Evolutionary conservation across 1,140 invertebrate species (phyloP), one percentile per base, ranked within the genome.

Genomic region (Nasonia giraulti): DNA sequence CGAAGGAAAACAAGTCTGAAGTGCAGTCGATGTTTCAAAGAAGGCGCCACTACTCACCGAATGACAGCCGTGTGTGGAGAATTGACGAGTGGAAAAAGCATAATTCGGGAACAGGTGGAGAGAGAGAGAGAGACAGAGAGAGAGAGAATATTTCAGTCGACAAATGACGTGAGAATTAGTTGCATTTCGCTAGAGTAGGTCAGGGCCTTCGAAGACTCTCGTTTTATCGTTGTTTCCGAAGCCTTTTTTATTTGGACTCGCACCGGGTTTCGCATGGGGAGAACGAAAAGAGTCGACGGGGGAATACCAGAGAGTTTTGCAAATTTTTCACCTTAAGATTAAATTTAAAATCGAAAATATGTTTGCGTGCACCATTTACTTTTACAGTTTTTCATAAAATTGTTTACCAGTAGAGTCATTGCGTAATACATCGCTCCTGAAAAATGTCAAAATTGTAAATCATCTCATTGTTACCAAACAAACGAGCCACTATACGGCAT

Each of bases 141-240:
- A 37, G 33, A 5, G 33, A 37, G 33, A 69, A 66, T 80, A 80
- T 80, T 80, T 80, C 7, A 10, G 8, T 80, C 66, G 66, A 80
- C 78, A 80, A 80, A 80, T 73, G 66, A 73, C 40, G 23, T 50
- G 40, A 71, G 40, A 80, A 71, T 80, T 73, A 80, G 66, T 80
- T 71, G 40, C 23, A 71, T 80, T 71, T 44, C 79, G 40, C 31
- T 20, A 33, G 50, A 79, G 77, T 79, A 40, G 77, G 77, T 79
- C 77, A 79, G 10, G 77, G 55, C 23, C 40, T 79, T 66, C n/a
- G 14, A 78, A 78, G 11, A 20, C 47, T 27, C 47, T 78, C 27
- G 14, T 62, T 78, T 62, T 62, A 78, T 78, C 23, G 14, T 31
- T 78, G 47, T 62, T 78, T 55, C n/a, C 55, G 55, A 62, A 62